Percentiles rank a stretch among this genome's conserved stretches.
Conservation (phyloP, 2,888 invertebrate genomes). For the Cheiracanthium punctorium region DNA sequence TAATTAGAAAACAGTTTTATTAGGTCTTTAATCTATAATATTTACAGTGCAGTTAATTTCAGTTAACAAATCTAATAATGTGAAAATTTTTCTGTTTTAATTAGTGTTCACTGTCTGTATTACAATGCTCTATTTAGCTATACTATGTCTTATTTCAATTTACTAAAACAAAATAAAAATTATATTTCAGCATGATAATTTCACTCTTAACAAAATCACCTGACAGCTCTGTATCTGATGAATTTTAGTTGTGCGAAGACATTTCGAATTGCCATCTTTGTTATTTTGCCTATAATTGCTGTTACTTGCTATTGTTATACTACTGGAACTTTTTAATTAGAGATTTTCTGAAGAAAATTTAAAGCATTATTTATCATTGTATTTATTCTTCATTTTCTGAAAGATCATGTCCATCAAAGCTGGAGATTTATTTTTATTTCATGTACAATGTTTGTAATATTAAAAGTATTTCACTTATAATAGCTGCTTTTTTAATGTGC, state of each 20-base stretch:
- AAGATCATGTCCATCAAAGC: not conserved
- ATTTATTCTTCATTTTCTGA: slow-evolving; percentile 17
- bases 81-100: not conserved
- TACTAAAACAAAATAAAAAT: too few species aligned
- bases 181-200: slow-evolving; percentile 66
- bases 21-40: not conserved
- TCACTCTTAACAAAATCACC: slow-evolving; percentile 64
- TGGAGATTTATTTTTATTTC: not conserved
- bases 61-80: not conserved
- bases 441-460: slow-evolving; percentile 16
- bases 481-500: too few species aligned
- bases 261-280: not conserved
- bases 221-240: slow-evolving; percentile 18
- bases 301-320: not conserved
- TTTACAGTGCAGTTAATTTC: not conserved
- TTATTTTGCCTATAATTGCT: not conserved
- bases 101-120: not conserved
- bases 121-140: too few species aligned
- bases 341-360: not conserved
- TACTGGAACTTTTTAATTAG: not conserved
- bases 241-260: slow-evolving; percentile 27
- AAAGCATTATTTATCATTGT: not conserved
- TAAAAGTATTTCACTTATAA: slow-evolving; percentile 1
- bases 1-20: not conserved
- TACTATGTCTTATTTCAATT: too few species aligned